Evolutionary conservation across 2,888 invertebrate species (phyloP), one percentile per base, ranked within the genome.

Genomic region (Sialis fuliginosa): DNA sequence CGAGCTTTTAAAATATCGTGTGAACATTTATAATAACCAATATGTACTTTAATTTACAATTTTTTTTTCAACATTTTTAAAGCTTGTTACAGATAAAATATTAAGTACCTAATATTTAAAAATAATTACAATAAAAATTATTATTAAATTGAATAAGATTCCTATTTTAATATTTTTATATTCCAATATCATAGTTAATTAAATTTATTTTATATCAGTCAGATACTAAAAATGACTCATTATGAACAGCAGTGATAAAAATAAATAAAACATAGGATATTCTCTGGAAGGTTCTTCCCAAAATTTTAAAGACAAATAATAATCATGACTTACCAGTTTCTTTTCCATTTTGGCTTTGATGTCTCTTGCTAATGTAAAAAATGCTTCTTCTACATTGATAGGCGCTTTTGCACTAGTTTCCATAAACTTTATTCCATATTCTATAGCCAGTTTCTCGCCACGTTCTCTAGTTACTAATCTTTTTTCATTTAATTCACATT

Each of bases 341-440:
- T 92, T 91, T 70, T 96, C 96, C 82, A 91, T 93, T 76, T 96
- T 96, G 50, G 88, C 83, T 70, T 96, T 96, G 61, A 96, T 96
- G 68, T 96, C 96, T 66, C 91, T 82, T 49, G 97, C 96, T 66
- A 98, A 72, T 51, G 92, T 93, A 67, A 90, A 91, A 72, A 98
- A 98, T 48, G 96, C 95, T 58, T 90, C 90, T 68, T 98, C 97
- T 43, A 98, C 95, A 66, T 97, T 93, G 65, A 93, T 84, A 64
- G 93, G 91, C 54, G 91, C 86, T 71, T 98, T 98, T 47, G 98
- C 98, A 56, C 95, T 95, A 46, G 97, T 98, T 72, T 98, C 98
- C 79, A 98, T 86, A 71, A 98, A 98, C 71, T 93, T 93, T 58
- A 98, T 96, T 60, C 92, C 90, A 72, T 97, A 96, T 69, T 97